phyloP scores from a whole-genome alignment of 2,888 invertebrate species.

The Philonicus albiceps region DNA sequence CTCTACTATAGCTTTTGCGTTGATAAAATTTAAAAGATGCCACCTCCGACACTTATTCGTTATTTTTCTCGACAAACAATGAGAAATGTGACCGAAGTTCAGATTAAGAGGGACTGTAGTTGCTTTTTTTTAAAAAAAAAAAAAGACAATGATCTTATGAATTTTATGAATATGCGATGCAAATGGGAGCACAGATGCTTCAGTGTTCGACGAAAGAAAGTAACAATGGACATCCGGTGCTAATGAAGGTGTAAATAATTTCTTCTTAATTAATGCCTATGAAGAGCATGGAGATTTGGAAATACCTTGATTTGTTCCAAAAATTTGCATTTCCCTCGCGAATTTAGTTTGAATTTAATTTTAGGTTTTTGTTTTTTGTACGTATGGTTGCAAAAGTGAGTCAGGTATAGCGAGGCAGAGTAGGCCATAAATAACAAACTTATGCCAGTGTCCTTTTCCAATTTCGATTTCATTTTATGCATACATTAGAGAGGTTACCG shows the following conservation, averaged over 20 bases:
- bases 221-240: constrained; percentile 3
- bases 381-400: neutral
- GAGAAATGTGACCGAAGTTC: neutral
- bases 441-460: neutral
- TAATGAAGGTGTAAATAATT: constrained; percentile 13
- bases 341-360: neutral
- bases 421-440: neutral
- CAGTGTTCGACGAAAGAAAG: constrained; percentile 5
- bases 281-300: neutral
- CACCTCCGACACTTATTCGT: neutral
- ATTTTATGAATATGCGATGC: constrained; percentile 6
- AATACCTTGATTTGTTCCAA: neutral
- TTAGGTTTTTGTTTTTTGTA: neutral
- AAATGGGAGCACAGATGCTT: neutral
- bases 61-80: neutral
- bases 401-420: neutral
- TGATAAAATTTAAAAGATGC: neutral
- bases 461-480: neutral
- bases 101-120: neutral
- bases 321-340: constrained; percentile 4
- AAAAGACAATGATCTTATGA: constrained; percentile 5
- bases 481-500: neutral
- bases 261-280: neutral
- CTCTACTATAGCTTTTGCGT: neutral
- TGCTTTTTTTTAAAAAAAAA: no score